A percentile compares a stretch with the other conserved stretches of the same genome.
Evolutionary conservation across 2,113 vertebrate species (phyloP).

Genomic region (Stercorarius parasiticus): DNA sequence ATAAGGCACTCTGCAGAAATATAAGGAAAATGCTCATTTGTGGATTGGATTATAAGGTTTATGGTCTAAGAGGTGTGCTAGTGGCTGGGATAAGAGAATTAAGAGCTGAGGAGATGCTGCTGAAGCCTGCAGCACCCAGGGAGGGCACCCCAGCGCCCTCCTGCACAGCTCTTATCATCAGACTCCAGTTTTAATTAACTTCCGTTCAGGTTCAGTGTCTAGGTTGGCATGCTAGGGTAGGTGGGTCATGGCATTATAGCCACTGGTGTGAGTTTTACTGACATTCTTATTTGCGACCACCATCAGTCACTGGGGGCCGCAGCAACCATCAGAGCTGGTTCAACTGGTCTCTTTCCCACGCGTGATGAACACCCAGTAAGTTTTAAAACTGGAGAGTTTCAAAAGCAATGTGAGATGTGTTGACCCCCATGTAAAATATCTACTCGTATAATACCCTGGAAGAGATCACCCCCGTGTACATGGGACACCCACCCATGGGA

Average conservation of each 20-base stretch:
- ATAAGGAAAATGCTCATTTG: background rate
- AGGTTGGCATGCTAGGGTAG: background rate
- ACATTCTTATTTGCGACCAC: background rate
- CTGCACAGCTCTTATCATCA: background rate
- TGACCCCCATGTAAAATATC: background rate
- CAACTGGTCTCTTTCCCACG: rapidly evolving
- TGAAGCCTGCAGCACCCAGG: rapidly evolving
- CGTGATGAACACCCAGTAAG: rapidly evolving
- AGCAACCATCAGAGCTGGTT: background rate
- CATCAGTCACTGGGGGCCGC: background rate
- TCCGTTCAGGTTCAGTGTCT: background rate
- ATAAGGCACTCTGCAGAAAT: background rate
- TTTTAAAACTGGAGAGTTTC: background rate
- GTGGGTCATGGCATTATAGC: rapidly evolving
- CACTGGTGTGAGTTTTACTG: background rate
- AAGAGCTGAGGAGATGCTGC: background rate
- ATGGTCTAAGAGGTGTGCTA: background rate
- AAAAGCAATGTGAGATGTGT: background rate
- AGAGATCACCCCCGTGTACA: background rate
- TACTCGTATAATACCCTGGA: rapidly evolving
- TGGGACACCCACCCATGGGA: background rate
- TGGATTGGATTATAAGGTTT: background rate
- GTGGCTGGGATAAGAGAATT: background rate
- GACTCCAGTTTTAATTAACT: background rate
- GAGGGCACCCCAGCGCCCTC: background rate